phyloP scores from a whole-genome alignment of 2,888 invertebrate species.

The Drosophila nr. perissopoda region DNA sequence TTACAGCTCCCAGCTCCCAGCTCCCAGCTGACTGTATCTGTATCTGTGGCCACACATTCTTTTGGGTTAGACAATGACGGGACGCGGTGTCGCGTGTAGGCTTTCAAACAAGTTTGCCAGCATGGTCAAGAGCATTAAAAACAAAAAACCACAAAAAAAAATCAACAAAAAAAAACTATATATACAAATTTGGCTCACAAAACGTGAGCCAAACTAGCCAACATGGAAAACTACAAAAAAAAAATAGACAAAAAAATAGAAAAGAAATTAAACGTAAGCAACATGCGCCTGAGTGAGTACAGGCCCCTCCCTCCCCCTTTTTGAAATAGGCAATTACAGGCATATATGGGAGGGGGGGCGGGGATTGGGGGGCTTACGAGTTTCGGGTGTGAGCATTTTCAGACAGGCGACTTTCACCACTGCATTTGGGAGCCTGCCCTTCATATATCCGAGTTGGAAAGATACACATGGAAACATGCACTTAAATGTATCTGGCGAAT shows the following conservation, averaged over 20 bases:
- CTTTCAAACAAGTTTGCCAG: slow-evolving; percentile 65
- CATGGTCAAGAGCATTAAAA: slow-evolving; percentile 63
- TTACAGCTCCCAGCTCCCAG: slow-evolving; percentile 10
- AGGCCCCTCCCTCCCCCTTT: background rate
- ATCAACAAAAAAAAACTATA: background rate
- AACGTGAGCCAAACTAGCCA: slow-evolving; percentile 43
- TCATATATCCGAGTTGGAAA: slow-evolving; percentile 37
- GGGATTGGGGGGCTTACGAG: background rate
- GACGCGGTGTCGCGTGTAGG: slow-evolving; percentile 39
- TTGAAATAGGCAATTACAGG: slow-evolving; percentile 9
- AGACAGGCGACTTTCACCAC: slow-evolving; percentile 43
- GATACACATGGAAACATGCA: slow-evolving; percentile 20
- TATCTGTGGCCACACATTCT: slow-evolving; percentile 27
- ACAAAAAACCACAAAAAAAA: background rate
- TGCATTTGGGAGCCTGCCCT: slow-evolving; percentile 46
- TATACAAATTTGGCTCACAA: slow-evolving; percentile 46
- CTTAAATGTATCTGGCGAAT: slow-evolving; percentile 31
- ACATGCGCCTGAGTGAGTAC: slow-evolving; percentile 17
- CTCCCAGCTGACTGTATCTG: background rate
- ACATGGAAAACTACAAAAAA: slow-evolving; percentile 32
- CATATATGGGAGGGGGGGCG: background rate
- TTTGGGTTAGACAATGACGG: slow-evolving; percentile 27
- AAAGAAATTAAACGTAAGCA: slow-evolving; percentile 70
- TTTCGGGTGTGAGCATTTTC: slow-evolving; percentile 31
- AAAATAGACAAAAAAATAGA: slow-evolving; percentile 67